Base-by-base conservation (phyloP, 64 coral and sea anemone genomes). In the Cladopsammia gracilis region DNA sequence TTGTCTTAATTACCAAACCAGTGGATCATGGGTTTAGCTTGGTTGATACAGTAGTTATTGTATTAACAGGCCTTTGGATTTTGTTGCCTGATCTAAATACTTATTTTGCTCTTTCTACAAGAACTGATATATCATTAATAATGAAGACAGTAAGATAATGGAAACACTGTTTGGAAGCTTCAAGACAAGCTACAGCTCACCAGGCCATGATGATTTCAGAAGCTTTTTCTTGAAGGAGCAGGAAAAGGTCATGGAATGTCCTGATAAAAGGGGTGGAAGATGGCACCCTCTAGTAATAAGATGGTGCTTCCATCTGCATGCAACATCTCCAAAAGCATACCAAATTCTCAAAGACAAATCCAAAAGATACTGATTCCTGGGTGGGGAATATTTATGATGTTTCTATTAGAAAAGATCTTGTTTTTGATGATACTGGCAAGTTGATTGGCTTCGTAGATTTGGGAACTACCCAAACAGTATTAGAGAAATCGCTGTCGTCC, bases 281-380 rank as follows among this genome's bases (percentile, higher is more conserved):
- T 88, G 86, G 66, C 65, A 88, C 75, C 86, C 86, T 15, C 68
- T 88, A 1, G 75, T 88, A 19, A 88, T 88, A 18, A 72, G 69
- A 75, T 88, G 86, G 86, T 88, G 86, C 25, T 88, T 88, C 19
- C 86, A 88, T 11, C 86, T 88, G 7, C 70, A 88, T 74, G 43
- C 86, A 19, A 75, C 69, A 56, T 88, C 69, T 7, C 65, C 86
- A 53, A 88, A 75, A 53, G 86, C 86, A 7, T 88, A 88, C 47
- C 68, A 88, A 50, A 26, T 73, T 13, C 86, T 88, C 15, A 88
- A 88, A 24, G 86, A 75, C 24, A 88, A 34, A 70, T 48, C 34
- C 62, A 9, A 4, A 86, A 13, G 44, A 47, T 15, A 34, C 6
- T 86, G 62, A 86, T 70, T 2, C 23, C 12, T 86, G 83, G 83